Percentiles rank a stretch among this genome's conserved stretches.
phyloP scores from a whole-genome alignment of 2,113 vertebrate genomes.

The Chionis minor region DNA sequence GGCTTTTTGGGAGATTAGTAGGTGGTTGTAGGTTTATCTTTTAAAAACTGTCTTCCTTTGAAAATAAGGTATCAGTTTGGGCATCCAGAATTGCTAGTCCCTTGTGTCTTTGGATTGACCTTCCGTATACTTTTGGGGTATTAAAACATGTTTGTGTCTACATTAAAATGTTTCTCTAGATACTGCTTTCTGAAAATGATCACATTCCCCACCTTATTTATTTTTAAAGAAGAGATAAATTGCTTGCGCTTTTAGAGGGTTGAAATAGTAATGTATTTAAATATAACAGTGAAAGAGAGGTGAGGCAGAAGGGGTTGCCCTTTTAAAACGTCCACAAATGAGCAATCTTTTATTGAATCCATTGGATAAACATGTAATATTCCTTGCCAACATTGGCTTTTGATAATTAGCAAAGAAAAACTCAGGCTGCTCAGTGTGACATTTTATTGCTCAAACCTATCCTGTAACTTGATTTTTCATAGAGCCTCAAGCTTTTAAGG shows the following conservation, averaged over 20 bases:
- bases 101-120: neutral
- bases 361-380: neutral
- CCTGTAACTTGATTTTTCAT: neutral
- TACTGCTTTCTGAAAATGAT: neutral
- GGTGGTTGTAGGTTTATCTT: neutral
- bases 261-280: constrained; percentile 60
- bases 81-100: neutral
- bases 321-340: neutral
- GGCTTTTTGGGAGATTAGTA: neutral
- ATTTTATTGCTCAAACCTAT: neutral
- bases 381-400: neutral
- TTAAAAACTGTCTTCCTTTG: neutral
- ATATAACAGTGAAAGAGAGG: neutral
- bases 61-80: neutral
- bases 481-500: neutral
- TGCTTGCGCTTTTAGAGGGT: constrained; percentile 28
- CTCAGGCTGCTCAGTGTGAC: neutral
- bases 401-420: neutral
- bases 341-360: neutral
- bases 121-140: neutral
- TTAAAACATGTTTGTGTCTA: neutral
- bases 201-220: constrained; percentile 14
- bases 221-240: constrained; percentile 55
- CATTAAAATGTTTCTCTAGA: neutral
- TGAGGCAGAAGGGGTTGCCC: neutral